Base-by-base conservation (phyloP, 2,888 invertebrate species). In the Nomada goodeniana region DNA sequence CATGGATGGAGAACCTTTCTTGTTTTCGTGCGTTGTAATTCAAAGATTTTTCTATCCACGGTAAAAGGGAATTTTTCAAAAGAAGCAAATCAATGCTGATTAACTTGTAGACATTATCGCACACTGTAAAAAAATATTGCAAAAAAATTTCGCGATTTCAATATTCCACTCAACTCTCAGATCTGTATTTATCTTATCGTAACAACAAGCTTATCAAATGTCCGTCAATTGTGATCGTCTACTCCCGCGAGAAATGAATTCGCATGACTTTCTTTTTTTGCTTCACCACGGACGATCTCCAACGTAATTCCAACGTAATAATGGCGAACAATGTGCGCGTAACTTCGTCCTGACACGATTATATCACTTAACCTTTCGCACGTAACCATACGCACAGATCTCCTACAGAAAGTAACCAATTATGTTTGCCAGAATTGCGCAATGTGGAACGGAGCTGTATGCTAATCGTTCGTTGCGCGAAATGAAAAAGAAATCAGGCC, bases 381-480 rank as follows among this genome's bases (percentile, higher is more conserved):
- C 47, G 36, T 36, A 59, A 20, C 13, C 26, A 52, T 36, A 53
- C 53, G 36, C 42, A n/a, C 11, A 15, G 20, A 10, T 2, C 11
- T 15, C 47, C 47, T 15, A 13, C 61, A 36, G 47, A 42, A 29
- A 47, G 69, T 53, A 50, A 53, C 59, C 70, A 71, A 80, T 80
- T 83, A 77, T 76, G 65, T 70, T 50, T 52, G 55, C 59, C 63
- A 52, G 57, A 61, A 73, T 87, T 81, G 77, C 69, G 82, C 74
- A 84, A 86, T 63, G 59, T 57, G 71, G 76, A 64, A 61, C 71
- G 71, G 42, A 70, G 70, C 59, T 59, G 63, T 83, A 88, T 84
- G 84, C 77, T 88, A 88, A 88, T 82, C 64, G 75, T 10, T 69
- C 55, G 77, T 47, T 59, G 68, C 47, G 75, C 26, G 76, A 77